Conservation (phyloP, 2,113 vertebrate species). For the Piaya cayana region DNA sequence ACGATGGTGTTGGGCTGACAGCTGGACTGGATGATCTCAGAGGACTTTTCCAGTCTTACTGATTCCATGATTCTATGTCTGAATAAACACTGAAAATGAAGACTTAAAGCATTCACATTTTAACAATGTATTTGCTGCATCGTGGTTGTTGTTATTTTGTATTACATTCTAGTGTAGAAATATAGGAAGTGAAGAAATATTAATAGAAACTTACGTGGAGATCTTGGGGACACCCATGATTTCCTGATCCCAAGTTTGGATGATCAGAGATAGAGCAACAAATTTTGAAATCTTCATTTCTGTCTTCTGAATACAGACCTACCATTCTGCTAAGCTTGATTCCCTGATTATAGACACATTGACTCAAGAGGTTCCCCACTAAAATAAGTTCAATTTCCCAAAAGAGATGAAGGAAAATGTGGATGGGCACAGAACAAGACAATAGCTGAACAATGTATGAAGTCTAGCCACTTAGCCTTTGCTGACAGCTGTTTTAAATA, state of each 20-base stretch:
- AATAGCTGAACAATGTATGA: not conserved
- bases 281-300: not conserved
- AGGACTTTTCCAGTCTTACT: no score
- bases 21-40: no score
- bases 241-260: not conserved
- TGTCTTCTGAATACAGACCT: not conserved
- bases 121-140: not conserved
- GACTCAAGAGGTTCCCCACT: not conserved
- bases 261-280: not conserved
- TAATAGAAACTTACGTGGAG: not conserved
- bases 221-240: not conserved
- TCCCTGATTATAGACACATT: not conserved
- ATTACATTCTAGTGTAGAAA: not conserved
- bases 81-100: not conserved
- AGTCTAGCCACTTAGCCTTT: not conserved
- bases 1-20: no score
- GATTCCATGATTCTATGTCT: not conserved
- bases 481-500: not conserved
- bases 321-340: not conserved
- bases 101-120: not conserved
- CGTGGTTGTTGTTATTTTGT: not conserved
- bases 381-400: not conserved
- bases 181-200: not conserved
- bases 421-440: not conserved
- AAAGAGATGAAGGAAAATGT: not conserved